Evolutionary conservation across 2,113 vertebrate species (phyloP), one percentile per base, ranked within the genome.

Genomic region (Callocephalon fimbriatum): DNA sequence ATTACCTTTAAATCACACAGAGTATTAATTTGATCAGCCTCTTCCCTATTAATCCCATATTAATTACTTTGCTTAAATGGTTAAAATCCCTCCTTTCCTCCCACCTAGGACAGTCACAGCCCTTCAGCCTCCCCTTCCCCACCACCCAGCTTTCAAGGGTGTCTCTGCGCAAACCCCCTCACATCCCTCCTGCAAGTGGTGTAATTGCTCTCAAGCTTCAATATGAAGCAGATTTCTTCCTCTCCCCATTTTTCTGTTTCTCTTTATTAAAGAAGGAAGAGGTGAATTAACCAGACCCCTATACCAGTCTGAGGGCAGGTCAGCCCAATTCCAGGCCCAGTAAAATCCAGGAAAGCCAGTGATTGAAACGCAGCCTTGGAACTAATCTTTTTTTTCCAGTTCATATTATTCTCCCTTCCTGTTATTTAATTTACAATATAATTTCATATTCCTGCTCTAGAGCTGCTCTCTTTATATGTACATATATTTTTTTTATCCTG

Each of bases 361-460:
- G 91, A 94, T 1, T 95, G 81, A 95, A 97, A 96, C 65, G 85
- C 48, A 83, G 86, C 50, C 67, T 42, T 50, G 94, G 87, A 94
- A 95, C 72, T 92, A 91, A 94, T 97, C 80, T 91, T 93, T 97
- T 97, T 73, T 88, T 93, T 59, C 82, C 82, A 97, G 79, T 96
- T 95, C 65, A 62, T 88, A 79, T 96, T 96, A 51, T 83, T 97
- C 93, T 95, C 84, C 67, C 58, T 75, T 85, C 38, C 22, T 66
- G 48, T 95, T 92, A 97, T 92, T 95, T 93, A 97, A 98, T 97
- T 97, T 95, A 96, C 84, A 86, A 40, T 32, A 37, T 96, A 97
- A 98, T 97, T 97, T 98, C 71, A 85, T 92, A 93, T 93, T 94
- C 71, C 86, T 81, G 59, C 82, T 98, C 95, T 94, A 97, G 89